These are phyloP conservation scores for Pogonomyrmex californicus DNA, from an alignment of 1,140 invertebrate genomes.

Conservation along the genomic window DNA sequence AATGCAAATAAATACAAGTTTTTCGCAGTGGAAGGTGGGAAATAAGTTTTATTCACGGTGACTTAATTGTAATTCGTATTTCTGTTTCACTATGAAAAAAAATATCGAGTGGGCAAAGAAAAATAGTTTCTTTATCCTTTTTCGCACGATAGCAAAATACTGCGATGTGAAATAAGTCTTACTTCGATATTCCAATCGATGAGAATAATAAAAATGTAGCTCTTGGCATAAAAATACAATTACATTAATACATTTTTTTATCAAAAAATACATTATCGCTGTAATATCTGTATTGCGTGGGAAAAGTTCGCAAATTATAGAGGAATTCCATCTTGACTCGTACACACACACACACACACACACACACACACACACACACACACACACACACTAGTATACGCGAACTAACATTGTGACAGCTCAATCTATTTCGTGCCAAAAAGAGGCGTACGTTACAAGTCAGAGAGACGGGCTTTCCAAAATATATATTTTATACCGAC, in stretches of 20 bases:
- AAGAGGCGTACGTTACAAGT: not conserved
- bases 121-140: not conserved
- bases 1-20: not conserved
- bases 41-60: not conserved
- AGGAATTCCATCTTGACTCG: slow-evolving; percentile 6
- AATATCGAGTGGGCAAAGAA: not conserved
- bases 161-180: slow-evolving; percentile 31
- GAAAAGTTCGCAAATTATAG: not conserved
- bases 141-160: not conserved
- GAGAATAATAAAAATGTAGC: slow-evolving; percentile 13
- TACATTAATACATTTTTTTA: not conserved
- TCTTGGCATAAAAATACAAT: not conserved
- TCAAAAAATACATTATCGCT: not conserved
- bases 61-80: slow-evolving; percentile 23
- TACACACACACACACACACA: not conserved
- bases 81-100: not conserved
- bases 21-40: not conserved
- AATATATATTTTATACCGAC: not conserved
- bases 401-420: not conserved
- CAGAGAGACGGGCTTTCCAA: not conserved
- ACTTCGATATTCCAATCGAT: not conserved
- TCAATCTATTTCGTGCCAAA: not conserved
- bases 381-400: not conserved
- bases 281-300: slow-evolving; percentile 24
- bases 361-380: no score